These are phyloP conservation scores for Cynopterus brachyotis DNA, from an alignment of 2,113 vertebrate genomes.

Conservation along the genomic window DNA sequence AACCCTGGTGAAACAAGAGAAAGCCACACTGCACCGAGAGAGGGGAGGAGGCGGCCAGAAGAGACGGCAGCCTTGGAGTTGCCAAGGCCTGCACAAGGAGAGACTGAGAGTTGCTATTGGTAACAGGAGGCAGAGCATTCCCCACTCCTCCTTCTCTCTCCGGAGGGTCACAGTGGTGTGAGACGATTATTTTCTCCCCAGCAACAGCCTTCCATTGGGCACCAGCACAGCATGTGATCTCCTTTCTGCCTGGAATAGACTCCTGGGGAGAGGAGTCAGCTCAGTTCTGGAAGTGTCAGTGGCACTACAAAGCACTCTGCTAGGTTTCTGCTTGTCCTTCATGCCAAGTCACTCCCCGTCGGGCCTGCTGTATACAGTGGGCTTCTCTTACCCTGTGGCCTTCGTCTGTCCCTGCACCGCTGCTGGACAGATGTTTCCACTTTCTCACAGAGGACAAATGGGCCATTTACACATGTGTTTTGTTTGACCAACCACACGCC, in stretches of 20 bases:
- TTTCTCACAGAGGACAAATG: background rate
- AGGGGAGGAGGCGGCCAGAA: background rate
- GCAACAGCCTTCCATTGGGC: conserved; percentile 72
- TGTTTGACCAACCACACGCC: background rate
- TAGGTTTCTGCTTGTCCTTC: background rate
- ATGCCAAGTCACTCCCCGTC: background rate
- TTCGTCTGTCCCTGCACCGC: background rate
- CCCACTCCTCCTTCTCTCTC: background rate
- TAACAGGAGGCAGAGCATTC: conserved; percentile 19
- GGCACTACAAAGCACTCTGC: background rate
- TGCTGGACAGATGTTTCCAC: background rate
- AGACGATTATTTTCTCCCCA: conserved; percentile 17
- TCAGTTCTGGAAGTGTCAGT: background rate
- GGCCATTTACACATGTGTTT: background rate
- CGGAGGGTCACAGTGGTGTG: conserved; percentile 8
- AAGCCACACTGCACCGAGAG: background rate
- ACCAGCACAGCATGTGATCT: background rate
- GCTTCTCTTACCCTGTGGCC: background rate
- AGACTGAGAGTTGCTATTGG: conserved; percentile 64
- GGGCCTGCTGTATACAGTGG: background rate
- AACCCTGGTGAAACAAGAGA: background rate
- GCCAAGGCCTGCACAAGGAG: background rate
- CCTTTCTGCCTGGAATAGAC: background rate
- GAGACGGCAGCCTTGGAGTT: background rate
- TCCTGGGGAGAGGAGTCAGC: background rate